A percentile compares a stretch with the other conserved stretches of the same genome.
Conservation (phyloP, 2,113 vertebrate species). For the Andinoacara biseriatus region DNA sequence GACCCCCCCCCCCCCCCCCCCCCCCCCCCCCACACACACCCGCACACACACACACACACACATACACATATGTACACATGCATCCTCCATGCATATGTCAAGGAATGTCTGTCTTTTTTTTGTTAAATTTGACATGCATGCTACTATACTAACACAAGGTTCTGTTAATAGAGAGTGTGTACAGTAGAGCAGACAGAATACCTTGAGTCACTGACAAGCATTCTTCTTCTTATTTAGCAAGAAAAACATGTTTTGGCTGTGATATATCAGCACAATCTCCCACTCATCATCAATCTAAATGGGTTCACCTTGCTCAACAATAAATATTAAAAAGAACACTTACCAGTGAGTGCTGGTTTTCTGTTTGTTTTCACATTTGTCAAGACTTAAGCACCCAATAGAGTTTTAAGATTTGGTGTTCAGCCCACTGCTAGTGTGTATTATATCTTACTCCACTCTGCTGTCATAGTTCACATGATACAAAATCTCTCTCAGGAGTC, state of each 20-base stretch:
- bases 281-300: background rate
- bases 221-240: background rate
- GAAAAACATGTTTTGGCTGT: background rate
- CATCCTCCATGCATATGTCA: too few relatives aligned
- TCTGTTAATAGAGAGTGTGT: background rate
- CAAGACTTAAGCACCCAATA: background rate
- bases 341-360: background rate
- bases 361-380: background rate
- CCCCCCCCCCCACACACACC: too few relatives aligned
- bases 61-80: too few relatives aligned
- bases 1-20: too few relatives aligned
- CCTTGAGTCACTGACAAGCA: background rate
- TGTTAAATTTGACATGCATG: background rate
- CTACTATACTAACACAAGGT: background rate
- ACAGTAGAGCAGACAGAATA: background rate
- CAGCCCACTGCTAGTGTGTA: background rate
- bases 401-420: background rate
- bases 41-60: too few relatives aligned
- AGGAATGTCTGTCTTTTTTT: background rate
- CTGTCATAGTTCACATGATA: background rate
- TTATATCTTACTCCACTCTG: background rate
- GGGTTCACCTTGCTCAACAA: background rate
- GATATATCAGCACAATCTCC: background rate
- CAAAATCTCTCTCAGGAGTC: background rate
- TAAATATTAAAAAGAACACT: constrained; percentile 3